Evolutionary conservation across 2,113 vertebrate genomes (phyloP).

Genomic region (Salvator merianae): DNA sequence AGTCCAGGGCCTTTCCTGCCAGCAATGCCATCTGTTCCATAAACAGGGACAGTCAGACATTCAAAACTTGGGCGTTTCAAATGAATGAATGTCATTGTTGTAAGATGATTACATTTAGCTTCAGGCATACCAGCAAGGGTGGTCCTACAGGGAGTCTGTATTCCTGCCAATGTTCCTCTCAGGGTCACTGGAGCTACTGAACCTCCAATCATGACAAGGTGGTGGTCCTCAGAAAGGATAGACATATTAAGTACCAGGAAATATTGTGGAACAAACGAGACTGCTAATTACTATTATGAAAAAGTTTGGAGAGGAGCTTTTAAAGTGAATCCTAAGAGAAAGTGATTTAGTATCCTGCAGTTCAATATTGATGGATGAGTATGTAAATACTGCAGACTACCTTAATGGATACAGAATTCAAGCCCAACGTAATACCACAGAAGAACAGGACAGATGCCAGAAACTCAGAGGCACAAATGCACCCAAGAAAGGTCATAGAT

Average conservation of each 20-base stretch:
- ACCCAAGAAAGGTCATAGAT: background rate
- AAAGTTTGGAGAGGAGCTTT: background rate
- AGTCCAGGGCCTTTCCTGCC: background rate
- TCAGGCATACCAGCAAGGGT: too few relatives aligned
- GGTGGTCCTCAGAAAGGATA: background rate
- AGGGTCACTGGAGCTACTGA: too few relatives aligned
- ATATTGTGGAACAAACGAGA: background rate
- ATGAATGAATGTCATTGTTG: background rate
- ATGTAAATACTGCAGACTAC: background rate
- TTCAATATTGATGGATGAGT: background rate
- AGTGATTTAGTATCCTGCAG: background rate
- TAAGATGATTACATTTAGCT: background rate
- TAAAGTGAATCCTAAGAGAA: background rate
- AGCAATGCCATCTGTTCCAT: background rate
- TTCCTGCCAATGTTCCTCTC: too few relatives aligned
- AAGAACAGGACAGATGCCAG: background rate
- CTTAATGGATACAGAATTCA: background rate
- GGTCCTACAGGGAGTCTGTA: too few relatives aligned
- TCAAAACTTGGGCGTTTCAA: too few relatives aligned
- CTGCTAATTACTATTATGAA: background rate
- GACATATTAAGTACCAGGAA: background rate
- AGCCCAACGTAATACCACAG: background rate
- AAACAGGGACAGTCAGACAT: too few relatives aligned
- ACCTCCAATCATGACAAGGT: too few relatives aligned
- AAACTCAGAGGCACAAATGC: background rate